A percentile compares a stretch with the other conserved stretches of the same genome.
Conservation (phyloP, 2,888 invertebrate genomes). For the Diaperis boleti region DNA sequence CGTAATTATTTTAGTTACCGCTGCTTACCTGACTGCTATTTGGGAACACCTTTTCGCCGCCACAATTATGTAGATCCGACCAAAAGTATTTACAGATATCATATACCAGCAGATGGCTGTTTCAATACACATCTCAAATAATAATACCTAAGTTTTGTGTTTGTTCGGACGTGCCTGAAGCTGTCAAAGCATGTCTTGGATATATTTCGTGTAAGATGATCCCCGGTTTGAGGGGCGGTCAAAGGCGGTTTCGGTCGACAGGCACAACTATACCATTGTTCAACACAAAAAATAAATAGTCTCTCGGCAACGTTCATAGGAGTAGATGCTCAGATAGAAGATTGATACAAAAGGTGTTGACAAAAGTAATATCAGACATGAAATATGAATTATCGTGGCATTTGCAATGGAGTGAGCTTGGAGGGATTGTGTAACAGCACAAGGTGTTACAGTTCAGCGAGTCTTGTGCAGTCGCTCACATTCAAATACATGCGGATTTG, state of each 20-base stretch:
- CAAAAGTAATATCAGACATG: neutral
- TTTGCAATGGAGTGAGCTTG: neutral
- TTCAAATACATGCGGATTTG: too few relatives aligned
- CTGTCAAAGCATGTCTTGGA: slow-evolving; percentile 44
- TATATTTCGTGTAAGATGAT: slow-evolving; percentile 43
- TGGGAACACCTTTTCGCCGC: too few relatives aligned
- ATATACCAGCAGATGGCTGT: slow-evolving; percentile 35
- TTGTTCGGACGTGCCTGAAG: slow-evolving; percentile 46
- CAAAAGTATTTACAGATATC: slow-evolving; percentile 36
- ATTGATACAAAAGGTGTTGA: slow-evolving; percentile 15
- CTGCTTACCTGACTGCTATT: too few relatives aligned
- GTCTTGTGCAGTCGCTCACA: too few relatives aligned
- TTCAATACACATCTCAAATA: slow-evolving; percentile 39
- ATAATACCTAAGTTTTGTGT: slow-evolving; percentile 50
- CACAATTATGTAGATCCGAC: too few relatives aligned
- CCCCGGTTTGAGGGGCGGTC: slow-evolving; percentile 39
- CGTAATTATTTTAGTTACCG: too few relatives aligned
- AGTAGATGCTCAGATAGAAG: slow-evolving; percentile 4
- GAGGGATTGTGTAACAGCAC: too few relatives aligned
- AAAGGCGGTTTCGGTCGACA: slow-evolving; percentile 39
- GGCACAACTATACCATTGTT: slow-evolving; percentile 36
- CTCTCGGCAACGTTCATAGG: slow-evolving; percentile 27
- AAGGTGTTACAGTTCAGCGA: too few relatives aligned
- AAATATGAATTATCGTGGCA: neutral
- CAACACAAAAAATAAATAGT: slow-evolving; percentile 32